Base-by-base conservation (phyloP, 2,113 vertebrate species). In the Naja naja region DNA sequence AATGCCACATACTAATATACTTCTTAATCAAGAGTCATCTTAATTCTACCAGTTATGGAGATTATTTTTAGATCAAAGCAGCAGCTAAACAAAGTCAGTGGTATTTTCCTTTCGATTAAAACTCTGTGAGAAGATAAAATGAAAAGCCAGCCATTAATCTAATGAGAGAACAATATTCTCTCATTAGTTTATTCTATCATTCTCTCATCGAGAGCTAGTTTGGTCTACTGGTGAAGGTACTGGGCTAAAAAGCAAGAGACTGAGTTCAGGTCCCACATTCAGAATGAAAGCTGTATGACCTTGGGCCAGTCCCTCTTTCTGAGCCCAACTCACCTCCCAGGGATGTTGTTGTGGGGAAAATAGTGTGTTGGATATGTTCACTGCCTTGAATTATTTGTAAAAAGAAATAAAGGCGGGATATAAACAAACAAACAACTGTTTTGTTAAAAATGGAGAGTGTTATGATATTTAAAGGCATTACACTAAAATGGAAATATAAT, bases 61-160 rank as follows among this genome's bases (percentile, higher is more conserved):
- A 87, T 85, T 96, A 97, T 97, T 97, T 97, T 97, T 97, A 97
- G 96, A 93, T 91, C 86, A 4, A 91, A 89, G 85, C 91, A 87
- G 93, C 89, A 56, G 94, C 89, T 93, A 92, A 91, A 92, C 87
- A 81, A 1, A 0, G 94, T 91, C 93, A 88, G 81, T 11, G 16
- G 92, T 54, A 64, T 93, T 10, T 6, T 56, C 60, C 91, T 94
- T 60, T 92, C 58, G 47, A 95, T 58, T 4, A 11, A n/a, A 54
- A 53, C 39, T 23, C 34, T 45, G 49, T 0, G 0, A 14, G 39
- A 56, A 91, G 27, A 55, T 86, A 49, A 23, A 89, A 53, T 8
- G n/a, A 49, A 89, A 2, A 49, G 18, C 22, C 94, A 95, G 93
- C 0, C 56, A 0, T n/a, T 93, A n/a, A 22, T 4, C 39, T 81